phyloP scores from a whole-genome alignment of 1,140 invertebrate species.

The Antheraea mylitta region DNA sequence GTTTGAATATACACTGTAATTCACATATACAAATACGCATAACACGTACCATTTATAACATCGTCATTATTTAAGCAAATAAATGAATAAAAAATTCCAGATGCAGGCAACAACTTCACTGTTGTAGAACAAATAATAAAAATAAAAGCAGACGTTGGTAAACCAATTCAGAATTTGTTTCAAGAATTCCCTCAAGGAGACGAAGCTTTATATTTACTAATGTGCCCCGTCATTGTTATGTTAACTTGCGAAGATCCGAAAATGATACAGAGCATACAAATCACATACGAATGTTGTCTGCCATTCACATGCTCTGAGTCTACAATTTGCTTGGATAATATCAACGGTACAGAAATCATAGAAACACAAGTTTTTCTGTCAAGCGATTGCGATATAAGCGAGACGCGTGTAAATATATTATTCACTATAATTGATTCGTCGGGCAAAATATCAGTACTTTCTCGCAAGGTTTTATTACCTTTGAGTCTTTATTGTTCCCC shows the following conservation, averaged over 20 bases:
- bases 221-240: slow-evolving; percentile 54
- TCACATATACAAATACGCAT: too few species aligned
- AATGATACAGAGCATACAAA: slow-evolving; percentile 53
- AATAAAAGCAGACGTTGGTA: slow-evolving; percentile 57
- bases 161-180: slow-evolving; percentile 48
- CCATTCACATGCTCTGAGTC: slow-evolving; percentile 54
- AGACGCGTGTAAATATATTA: slow-evolving; percentile 45
- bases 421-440: slow-evolving; percentile 51
- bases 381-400: slow-evolving; percentile 41
- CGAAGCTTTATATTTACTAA: slow-evolving; percentile 39
- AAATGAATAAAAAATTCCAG: slow-evolving; percentile 32
- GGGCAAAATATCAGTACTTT: slow-evolving; percentile 49
- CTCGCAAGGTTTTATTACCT: slow-evolving; percentile 46
- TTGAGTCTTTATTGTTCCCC: slow-evolving; percentile 50
- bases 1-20: too few species aligned
- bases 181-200: slow-evolving; percentile 32
- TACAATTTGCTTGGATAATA: slow-evolving; percentile 50
- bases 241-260: slow-evolving; percentile 57
- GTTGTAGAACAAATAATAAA: slow-evolving; percentile 47
- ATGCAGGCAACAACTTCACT: slow-evolving; percentile 25
- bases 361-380: slow-evolving; percentile 54
- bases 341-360: slow-evolving; percentile 65
- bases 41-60: too few species aligned
- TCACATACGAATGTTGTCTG: slow-evolving; percentile 49
- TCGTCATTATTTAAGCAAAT: too few species aligned